Base-by-base conservation (phyloP, 2,888 invertebrate species). In the Panzeria rudis region DNA sequence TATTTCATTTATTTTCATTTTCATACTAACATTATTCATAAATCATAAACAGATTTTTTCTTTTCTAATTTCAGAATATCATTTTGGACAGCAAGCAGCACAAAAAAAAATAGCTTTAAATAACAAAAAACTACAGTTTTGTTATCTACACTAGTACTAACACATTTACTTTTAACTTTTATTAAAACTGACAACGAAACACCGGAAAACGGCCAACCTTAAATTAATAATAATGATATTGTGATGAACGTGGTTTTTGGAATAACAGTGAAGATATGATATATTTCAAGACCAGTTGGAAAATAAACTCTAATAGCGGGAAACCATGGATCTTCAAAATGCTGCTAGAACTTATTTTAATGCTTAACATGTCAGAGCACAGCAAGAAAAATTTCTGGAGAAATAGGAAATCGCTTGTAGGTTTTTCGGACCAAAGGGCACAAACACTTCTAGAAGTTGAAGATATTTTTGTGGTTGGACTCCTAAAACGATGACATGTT, bases 11-110 rank as follows among this genome's bases (percentile, higher is more conserved):
- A 77, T 72, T 72, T 83, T 50, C 23, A 35, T 61, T 17, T 71
- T 61, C 64, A 72, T 68, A 23, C 3, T 59, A 66, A 68, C 56
- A 83, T 77, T 73, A 83, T 83, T 72, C 73, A 83, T 78, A 83
- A 78, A 83, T 78, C 73, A 69, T 69, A 79, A 79, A 73, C 61
- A 78, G 52, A 13, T 11, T 2, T 4, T 3, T 20, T 20, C 20
- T 17, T 20, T 17, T 50, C 9, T 50, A 9, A 47, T n/a, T 13
- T 41, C 15, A 17, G 2, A 44, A 44, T 44, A 6, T 29, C 62
- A 11, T 71, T 71, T 56, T 38, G 17, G 20, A 68, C 68, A 50
- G 32, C 7, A n/a, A n/a, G n/a, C n/a, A 35, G 4, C 9, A 59
- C 32, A 59, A 17, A 61, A 35, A 3, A 17, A 59, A 59, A 59